Evolutionary conservation across 2,888 invertebrate species (phyloP).

Genomic region (Panzeria rudis): DNA sequence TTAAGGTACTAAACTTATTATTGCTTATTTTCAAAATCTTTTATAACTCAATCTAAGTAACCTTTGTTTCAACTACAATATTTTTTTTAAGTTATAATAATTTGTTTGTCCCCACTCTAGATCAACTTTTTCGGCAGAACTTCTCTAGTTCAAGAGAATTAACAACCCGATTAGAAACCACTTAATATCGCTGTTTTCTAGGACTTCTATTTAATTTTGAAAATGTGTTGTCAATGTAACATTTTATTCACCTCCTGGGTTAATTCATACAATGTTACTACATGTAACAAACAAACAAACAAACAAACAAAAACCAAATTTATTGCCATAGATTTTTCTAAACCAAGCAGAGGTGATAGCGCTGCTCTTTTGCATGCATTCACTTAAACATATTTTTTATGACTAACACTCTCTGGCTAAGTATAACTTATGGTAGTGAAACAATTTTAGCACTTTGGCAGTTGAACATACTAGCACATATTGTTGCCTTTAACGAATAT

Average conservation of each 20-base stretch:
- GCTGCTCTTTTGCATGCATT: not conserved
- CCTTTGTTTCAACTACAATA: too few species aligned
- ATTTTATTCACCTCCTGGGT: not conserved
- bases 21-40: too few species aligned
- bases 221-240: not conserved
- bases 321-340: slow-evolving; percentile 53
- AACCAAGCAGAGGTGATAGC: slow-evolving; percentile 29
- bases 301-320: slow-evolving; percentile 57
- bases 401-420: slow-evolving; percentile 47
- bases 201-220: not conserved
- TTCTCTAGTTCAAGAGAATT: too few species aligned
- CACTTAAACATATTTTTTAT: slow-evolving; percentile 17
- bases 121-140: too few species aligned
- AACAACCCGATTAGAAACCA: not conserved
- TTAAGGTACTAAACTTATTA: too few species aligned
- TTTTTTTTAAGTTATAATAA: too few species aligned
- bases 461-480: slow-evolving; percentile 32
- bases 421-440: slow-evolving; percentile 56
- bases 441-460: slow-evolving; percentile 62
- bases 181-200: not conserved
- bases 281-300: not conserved
- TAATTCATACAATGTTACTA: not conserved
- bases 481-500: slow-evolving; percentile 26
- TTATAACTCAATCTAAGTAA: too few species aligned
- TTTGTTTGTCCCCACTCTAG: too few species aligned